Percentiles rank a stretch among this genome's conserved stretches.
These are phyloP conservation scores for Myiagra hebetior DNA, from an alignment of 2,113 vertebrate species.

Conservation along the genomic window DNA sequence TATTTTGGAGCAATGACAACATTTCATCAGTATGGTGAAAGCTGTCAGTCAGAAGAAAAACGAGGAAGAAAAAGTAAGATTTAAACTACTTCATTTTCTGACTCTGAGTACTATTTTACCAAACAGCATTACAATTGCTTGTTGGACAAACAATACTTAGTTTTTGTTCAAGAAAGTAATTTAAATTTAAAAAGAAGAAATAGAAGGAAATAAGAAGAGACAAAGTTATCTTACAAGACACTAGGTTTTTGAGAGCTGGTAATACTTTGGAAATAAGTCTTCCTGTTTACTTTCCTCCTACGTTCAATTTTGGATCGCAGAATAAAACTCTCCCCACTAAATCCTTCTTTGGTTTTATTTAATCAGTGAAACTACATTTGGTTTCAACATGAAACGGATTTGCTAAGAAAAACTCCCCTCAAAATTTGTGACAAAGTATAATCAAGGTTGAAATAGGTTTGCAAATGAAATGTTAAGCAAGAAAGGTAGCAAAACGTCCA, in stretches of 20 bases:
- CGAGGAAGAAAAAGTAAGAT: neutral
- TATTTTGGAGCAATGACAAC: neutral
- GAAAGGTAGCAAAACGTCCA: neutral
- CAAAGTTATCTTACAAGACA: neutral
- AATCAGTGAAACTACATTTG: neutral
- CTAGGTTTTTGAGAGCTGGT: neutral
- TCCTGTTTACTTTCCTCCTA: neutral
- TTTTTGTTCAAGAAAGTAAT: neutral
- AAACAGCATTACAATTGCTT: neutral
- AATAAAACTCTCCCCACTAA: neutral
- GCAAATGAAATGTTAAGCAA: neutral
- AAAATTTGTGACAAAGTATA: neutral
- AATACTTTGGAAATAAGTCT: neutral
- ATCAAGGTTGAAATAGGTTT: neutral
- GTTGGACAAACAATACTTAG: neutral
- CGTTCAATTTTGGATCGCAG: neutral
- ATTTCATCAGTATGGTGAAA: neutral
- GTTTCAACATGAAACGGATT: neutral
- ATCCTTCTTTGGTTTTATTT: neutral
- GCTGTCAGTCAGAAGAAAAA: neutral
- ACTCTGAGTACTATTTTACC: neutral
- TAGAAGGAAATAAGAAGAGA: neutral
- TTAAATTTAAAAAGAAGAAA: neutral
- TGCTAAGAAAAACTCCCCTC: neutral
- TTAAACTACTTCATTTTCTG: neutral